phyloP scores from a whole-genome alignment of 1,140 invertebrate genomes.

The Zaprionus africanus region DNA sequence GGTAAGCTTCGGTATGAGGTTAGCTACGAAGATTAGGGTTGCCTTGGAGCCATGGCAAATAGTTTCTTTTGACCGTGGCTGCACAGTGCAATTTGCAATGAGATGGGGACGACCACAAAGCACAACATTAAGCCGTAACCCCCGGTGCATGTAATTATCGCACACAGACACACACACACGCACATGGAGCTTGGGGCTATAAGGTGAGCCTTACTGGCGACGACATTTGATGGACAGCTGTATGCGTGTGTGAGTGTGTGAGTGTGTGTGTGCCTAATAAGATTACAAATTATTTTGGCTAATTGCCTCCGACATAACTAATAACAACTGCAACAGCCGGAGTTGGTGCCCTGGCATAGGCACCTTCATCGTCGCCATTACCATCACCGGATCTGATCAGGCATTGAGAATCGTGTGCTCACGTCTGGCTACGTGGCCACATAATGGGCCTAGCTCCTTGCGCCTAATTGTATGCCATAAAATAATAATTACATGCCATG shows the following conservation, averaged over 20 bases:
- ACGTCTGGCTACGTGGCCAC: constrained; percentile 42
- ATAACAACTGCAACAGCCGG: constrained; percentile 65
- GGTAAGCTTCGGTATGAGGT: neutral
- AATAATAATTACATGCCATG: constrained; percentile 77
- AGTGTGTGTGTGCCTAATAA: constrained; percentile 54
- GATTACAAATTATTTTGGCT: constrained; percentile 76
- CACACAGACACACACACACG: constrained; percentile 27
- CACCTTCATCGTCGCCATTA: neutral
- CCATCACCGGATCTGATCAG: neutral
- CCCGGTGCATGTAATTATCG: constrained; percentile 66
- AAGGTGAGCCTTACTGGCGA: constrained; percentile 19
- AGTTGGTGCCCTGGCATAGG: constrained; percentile 1
- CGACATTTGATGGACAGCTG: constrained; percentile 39
- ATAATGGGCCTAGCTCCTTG: constrained; percentile 17
- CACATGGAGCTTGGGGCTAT: neutral
- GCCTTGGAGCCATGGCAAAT: constrained; percentile 28
- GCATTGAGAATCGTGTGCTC: constrained; percentile 13
- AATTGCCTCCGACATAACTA: constrained; percentile 79
- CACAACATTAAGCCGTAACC: constrained; percentile 44
- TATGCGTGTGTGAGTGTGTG: constrained; percentile 19
- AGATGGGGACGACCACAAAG: constrained; percentile 4
- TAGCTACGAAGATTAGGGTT: neutral
- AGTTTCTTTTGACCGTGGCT: constrained; percentile 24
- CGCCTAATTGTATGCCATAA: constrained; percentile 78
- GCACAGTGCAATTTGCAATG: neutral